Evolutionary conservation across 2,888 invertebrate species (phyloP), one percentile per base, ranked within the genome.

Genomic region (Ophion ventricosus): DNA sequence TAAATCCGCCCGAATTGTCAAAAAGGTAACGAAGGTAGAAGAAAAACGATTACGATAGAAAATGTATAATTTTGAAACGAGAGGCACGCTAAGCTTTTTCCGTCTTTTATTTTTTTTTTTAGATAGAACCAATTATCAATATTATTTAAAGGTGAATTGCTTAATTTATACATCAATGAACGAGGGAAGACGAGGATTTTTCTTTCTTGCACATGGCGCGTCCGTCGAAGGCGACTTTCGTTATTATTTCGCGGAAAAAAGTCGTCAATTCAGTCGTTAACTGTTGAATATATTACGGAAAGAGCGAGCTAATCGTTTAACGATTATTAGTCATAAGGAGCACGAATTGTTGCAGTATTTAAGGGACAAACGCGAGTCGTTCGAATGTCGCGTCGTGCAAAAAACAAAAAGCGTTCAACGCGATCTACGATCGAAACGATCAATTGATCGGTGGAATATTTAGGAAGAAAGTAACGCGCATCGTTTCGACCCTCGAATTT

Each of bases 71-170:
- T 57, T 57, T 29, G 43, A 75, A 54, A 72, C 40, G 26, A 67
- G 54, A 40, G 70, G 80, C 67, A 84, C 77, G 77, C 61, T 84
- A 70, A 70, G 70, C 35, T 75, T 59, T 40, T 26, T 56, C 70
- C 61, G 25, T 61, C 59, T 74, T 56, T 63, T 56, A 14, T 79
- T 57, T 74, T 78, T 20, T 26, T 20, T 82, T 84, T 72, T 88
- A 86, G 87, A 82, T 88, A 87, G 87, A 78, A 85, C 80, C 83
- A 87, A 87, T 84, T 87, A 84, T 86, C 82, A 85, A 85, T 88
- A 85, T 88, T 88, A 87, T 87, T 80, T 83, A 86, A 83, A 29
- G 35, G 40, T 40, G 57, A 40, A 84, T 81, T 74, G 64, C 69
- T 84, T 78, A 74, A 81, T 84, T 81, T 75, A 82, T 75, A 81